Base-by-base conservation (phyloP, 1,140 invertebrate species). In the Drosophila orena region DNA sequence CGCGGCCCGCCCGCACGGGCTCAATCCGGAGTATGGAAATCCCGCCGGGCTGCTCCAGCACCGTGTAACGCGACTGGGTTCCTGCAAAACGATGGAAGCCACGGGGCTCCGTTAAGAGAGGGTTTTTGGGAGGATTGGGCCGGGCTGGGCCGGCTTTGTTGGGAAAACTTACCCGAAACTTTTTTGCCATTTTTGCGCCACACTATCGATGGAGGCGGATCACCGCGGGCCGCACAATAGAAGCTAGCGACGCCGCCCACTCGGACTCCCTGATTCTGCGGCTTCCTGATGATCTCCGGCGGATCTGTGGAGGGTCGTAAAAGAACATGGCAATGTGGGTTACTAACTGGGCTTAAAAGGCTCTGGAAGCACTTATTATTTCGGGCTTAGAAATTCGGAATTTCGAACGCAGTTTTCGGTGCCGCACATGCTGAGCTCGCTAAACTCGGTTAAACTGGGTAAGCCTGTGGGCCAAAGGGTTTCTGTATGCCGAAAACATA, bases 181-280 rank as follows among this genome's bases (percentile, higher is more conserved):
- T 95, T 95, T 93, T 97, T 97, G 50, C 95, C 95, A 93, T 98
- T 98, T 93, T 98, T 98, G 73, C 96, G 94, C 98, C 97, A 98
- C 91, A 97, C 95, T 78, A 98, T 97, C 76, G 95, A 95, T 1
- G 97, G 97, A 14, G 94, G 93, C 43, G 98, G 98, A 93, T 98
- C 96, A 15, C 98, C 98, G 49, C 96, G 94, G 15, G 98, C 98
- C 47, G 96, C 96, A 94, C 98, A 99, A 93, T 98, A 98, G 94
- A 99, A 99, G 42, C 96, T 97, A 1, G 98, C 98, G 57, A 97
- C 97, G n/a, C 96, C 96, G 58, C 97, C 97, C 54, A 96, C 96
- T 61, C 96, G 95, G 34, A 99, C 98, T 81, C 96, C 96, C 86
- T 97, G 96, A 91, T 97, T 97, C 66, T 95, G 94, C 10, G 97